Percentiles rank a stretch among this genome's conserved stretches.
Evolutionary conservation across 2,113 vertebrate species (phyloP).

Genomic region (Onychostruthus taczanowskii): DNA sequence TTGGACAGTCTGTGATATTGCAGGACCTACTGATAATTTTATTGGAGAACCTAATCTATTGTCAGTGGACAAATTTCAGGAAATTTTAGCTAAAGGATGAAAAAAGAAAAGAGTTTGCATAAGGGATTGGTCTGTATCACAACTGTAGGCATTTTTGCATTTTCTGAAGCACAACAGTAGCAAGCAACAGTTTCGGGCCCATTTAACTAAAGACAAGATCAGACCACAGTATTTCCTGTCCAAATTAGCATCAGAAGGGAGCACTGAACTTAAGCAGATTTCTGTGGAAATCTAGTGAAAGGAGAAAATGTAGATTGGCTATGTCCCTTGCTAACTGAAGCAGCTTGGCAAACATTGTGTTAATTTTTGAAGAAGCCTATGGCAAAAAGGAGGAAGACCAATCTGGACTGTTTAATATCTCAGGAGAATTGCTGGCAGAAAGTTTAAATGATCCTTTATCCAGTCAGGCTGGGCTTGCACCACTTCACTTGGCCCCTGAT

Average conservation of each 20-base stretch:
- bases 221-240: background rate
- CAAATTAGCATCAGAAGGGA: background rate
- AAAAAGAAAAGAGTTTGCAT: background rate
- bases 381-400: background rate
- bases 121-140: background rate
- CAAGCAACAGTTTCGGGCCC: background rate
- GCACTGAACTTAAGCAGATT: background rate
- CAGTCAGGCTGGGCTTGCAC: background rate
- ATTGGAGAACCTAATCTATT: background rate
- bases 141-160: background rate
- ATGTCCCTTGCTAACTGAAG: background rate
- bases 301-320: background rate
- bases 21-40: background rate
- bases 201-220: background rate
- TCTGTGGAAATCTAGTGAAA: background rate
- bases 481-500: background rate
- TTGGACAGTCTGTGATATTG: background rate
- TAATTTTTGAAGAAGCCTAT: background rate
- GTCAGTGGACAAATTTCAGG: background rate
- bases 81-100: background rate
- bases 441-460: background rate
- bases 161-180: background rate
- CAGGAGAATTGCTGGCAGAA: background rate
- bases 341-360: background rate
- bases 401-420: background rate